Percentiles rank a stretch among this genome's conserved stretches.
Evolutionary conservation across 2,113 vertebrate genomes (phyloP).

Genomic region (Marmota flaviventris): DNA sequence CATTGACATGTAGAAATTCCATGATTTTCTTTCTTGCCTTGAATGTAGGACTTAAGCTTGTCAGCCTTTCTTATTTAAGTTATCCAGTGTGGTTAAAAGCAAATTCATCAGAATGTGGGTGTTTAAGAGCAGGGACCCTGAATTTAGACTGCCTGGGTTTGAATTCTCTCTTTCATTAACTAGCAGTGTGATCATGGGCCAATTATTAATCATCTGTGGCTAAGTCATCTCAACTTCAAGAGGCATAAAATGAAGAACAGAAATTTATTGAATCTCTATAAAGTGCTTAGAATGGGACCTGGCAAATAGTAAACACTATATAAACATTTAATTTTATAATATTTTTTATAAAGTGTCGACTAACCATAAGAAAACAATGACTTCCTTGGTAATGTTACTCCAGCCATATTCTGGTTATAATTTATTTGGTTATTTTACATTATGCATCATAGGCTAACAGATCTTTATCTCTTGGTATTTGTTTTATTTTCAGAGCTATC

Average conservation of each 20-base stretch:
- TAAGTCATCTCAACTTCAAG: background rate
- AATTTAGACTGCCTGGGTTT: background rate
- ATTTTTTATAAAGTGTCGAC: background rate
- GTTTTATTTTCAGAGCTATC: background rate
- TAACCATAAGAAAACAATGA: background rate
- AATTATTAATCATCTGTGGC: background rate
- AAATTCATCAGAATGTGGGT: background rate
- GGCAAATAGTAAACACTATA: background rate
- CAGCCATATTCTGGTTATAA: background rate
- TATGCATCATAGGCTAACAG: background rate
- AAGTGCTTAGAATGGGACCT: background rate
- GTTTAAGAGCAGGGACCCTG: background rate
- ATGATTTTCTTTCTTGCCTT: background rate
- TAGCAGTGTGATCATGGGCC: background rate
- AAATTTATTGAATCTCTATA: background rate
- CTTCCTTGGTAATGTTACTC: background rate
- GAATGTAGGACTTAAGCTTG: background rate
- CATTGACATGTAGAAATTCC: background rate
- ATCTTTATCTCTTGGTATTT: background rate
- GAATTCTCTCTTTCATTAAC: background rate
- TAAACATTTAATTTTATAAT: background rate
- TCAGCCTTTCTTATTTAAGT: background rate
- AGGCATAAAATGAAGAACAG: background rate
- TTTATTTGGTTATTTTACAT: background rate
- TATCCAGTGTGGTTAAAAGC: background rate